A percentile compares a stretch with the other conserved stretches of the same genome.
Evolutionary conservation across 2,113 vertebrate species (phyloP).

Genomic region (Myocastor coypus): DNA sequence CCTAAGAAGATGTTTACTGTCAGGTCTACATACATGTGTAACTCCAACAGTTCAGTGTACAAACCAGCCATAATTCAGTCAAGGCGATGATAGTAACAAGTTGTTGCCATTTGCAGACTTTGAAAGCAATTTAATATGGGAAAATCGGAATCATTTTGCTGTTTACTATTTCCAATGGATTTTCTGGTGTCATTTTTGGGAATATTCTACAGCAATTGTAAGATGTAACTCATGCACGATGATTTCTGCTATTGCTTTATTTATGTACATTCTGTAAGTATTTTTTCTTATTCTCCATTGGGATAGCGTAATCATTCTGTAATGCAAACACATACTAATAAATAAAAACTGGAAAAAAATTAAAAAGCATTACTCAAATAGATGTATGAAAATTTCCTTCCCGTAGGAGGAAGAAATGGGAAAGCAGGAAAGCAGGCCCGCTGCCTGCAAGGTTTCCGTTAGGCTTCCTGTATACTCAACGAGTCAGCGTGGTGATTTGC

Average conservation of each 20-base stretch:
- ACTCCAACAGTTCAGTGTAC: neutral
- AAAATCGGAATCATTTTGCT: neutral
- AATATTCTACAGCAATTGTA: neutral
- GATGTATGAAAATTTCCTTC: neutral
- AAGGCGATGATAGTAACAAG: neutral
- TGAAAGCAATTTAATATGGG: neutral
- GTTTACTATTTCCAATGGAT: neutral
- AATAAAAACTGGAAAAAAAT: neutral
- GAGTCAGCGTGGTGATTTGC: neutral
- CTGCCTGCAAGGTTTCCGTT: neutral
- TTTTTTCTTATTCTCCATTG: neutral
- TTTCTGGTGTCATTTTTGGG: neutral
- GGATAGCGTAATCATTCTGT: neutral
- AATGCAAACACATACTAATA: neutral
- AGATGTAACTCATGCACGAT: neutral
- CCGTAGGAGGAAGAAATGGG: neutral
- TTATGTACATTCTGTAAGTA: neutral
- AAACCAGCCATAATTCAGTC: neutral
- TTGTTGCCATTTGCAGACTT: neutral
- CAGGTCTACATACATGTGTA: neutral
- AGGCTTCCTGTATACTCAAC: accelerated
- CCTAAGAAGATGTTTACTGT: neutral
- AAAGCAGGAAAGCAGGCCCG: neutral
- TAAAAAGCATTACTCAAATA: neutral
- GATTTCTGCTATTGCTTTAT: neutral